Evolutionary conservation across 2,113 vertebrate species (phyloP).

Genomic region (Aepyceros melampus): DNA sequence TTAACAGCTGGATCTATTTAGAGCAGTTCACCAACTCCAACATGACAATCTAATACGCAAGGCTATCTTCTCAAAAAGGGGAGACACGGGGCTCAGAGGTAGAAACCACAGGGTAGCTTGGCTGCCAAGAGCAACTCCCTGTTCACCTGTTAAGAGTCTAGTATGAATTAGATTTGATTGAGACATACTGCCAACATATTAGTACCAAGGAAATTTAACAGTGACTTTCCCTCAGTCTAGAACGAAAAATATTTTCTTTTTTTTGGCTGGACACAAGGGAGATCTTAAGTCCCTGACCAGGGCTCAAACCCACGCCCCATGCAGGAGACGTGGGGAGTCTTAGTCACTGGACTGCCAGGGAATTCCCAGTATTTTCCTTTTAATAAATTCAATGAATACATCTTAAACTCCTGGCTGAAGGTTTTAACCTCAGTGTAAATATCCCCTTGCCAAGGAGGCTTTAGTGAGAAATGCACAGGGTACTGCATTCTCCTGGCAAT

Average conservation of each 20-base stretch:
- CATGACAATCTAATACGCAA: background rate
- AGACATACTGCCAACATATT: background rate
- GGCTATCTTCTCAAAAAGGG: background rate
- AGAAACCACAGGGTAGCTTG: background rate
- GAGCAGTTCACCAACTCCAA: background rate
- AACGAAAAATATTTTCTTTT: background rate
- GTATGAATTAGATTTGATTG: background rate
- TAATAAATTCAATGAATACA: background rate
- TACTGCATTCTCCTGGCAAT: background rate
- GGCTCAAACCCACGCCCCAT: background rate
- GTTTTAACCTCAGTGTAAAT: background rate
- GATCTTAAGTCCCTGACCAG: background rate
- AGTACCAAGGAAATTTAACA: background rate
- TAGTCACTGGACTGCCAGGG: background rate
- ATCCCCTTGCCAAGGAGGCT: background rate
- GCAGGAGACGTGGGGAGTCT: fast-evolving
- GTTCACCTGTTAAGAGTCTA: background rate
- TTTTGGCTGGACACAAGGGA: background rate
- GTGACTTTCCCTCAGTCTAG: background rate
- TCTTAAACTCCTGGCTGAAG: background rate
- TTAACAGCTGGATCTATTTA: background rate
- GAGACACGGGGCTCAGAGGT: fast-evolving
- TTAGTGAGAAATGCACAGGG: background rate
- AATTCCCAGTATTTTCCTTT: background rate
- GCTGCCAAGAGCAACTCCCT: background rate